Conservation (phyloP, 2,888 invertebrate species). For the Orthosia gracilis region DNA sequence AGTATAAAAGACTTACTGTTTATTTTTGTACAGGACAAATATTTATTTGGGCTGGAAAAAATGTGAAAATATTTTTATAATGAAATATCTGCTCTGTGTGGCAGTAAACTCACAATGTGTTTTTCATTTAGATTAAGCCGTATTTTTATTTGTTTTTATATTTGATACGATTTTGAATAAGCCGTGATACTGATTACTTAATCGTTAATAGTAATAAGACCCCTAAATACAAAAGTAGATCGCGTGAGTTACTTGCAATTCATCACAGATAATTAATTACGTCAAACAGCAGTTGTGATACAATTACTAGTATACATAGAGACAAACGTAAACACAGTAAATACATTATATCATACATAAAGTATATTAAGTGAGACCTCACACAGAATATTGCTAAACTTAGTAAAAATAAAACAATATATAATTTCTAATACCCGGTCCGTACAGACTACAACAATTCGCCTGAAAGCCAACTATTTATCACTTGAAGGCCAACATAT, state of each 20-base stretch:
- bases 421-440: conserved; percentile 12
- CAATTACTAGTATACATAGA: no score
- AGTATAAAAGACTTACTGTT: conserved; percentile 75
- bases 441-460: conserved; percentile 35
- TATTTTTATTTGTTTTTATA: neutral
- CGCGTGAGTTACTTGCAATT: neutral
- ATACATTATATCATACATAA: no score
- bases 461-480: conserved; percentile 41
- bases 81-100: conserved; percentile 35
- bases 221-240: neutral
- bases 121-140: neutral
- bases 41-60: conserved; percentile 50
- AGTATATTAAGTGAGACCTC: no score
- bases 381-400: neutral
- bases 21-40: conserved; percentile 72
- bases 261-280: neutral
- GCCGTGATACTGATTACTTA: neutral
- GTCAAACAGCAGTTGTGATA: neutral
- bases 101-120: conserved; percentile 9
- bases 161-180: neutral
- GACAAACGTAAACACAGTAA: neutral
- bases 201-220: neutral
- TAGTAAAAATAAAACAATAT: conserved; percentile 19
- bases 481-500: conserved; percentile 37
- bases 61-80: conserved; percentile 41